phyloP scores from a whole-genome alignment of 1,140 invertebrate species.

The Cepaea nemoralis region DNA sequence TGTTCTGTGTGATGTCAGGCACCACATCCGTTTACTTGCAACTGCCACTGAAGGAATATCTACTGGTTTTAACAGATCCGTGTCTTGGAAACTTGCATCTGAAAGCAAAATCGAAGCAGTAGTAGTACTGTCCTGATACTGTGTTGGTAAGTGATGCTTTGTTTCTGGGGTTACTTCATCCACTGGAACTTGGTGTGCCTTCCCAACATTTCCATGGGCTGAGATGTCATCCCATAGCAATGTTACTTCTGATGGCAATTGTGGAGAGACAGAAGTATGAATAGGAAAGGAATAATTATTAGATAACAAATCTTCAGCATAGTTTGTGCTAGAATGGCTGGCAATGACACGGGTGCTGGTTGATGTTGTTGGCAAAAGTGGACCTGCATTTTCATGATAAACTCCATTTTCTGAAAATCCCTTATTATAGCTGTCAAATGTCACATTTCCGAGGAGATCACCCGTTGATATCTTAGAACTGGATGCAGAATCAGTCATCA shows the following conservation, averaged over 20 bases:
- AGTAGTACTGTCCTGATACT: not conserved
- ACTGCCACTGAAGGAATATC: not conserved
- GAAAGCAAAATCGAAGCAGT: not conserved
- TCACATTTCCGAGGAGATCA: not conserved
- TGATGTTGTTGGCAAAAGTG: not conserved
- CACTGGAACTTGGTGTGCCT: not conserved
- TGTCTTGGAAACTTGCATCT: not conserved
- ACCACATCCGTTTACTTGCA: constrained; percentile 14
- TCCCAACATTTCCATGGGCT: not conserved
- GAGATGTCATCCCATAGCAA: constrained; percentile 10
- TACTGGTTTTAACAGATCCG: not conserved
- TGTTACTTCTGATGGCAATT: not conserved
- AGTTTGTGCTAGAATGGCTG: not conserved
- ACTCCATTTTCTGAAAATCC: not conserved
- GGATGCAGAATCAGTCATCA: not conserved
- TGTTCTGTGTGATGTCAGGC: not conserved
- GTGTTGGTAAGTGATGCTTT: not conserved
- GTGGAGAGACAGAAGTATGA: not conserved
- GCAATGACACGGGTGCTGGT: not conserved
- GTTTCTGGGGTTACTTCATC: not conserved
- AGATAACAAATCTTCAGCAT: not conserved
- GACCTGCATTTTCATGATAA: not conserved
- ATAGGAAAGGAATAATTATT: not conserved
- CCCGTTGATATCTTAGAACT: not conserved
- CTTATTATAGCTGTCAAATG: not conserved